Conservation (phyloP, 2,888 invertebrate genomes). For the Linnaemya tessellans region DNA sequence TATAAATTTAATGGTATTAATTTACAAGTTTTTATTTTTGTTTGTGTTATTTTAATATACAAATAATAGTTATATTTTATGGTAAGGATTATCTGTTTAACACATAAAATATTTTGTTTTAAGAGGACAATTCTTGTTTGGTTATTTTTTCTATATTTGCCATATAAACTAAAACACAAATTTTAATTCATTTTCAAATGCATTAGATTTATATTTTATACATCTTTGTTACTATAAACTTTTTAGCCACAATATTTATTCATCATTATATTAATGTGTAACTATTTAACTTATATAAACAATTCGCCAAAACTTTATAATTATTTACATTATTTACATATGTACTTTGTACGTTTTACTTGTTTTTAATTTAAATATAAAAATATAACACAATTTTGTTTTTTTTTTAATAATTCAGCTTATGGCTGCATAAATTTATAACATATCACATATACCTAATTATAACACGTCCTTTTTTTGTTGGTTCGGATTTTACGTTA, state of each 20-base stretch:
- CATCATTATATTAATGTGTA: conserved; percentile 1
- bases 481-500: conserved; percentile 17
- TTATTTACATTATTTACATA: conserved; percentile 8
- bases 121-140: conserved; percentile 46
- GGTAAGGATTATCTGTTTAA: conserved; percentile 40
- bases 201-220: conserved; percentile 19
- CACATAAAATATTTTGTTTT: conserved; percentile 67
- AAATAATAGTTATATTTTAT: conserved; percentile 36
- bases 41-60: conserved; percentile 16
- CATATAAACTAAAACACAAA: conserved; percentile 47
- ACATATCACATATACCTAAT: conserved; percentile 54
- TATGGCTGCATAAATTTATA: conserved; percentile 38
- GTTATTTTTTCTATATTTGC: conserved; percentile 9
- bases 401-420: conserved; percentile 12
- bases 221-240: background rate
- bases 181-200: conserved; percentile 4
- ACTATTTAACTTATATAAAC: conserved; percentile 26
- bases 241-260: conserved; percentile 28
- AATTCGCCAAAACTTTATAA: background rate
- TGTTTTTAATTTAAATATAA: conserved; percentile 71
- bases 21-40: conserved; percentile 42
- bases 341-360: background rate
- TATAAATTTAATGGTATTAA: conserved; percentile 37
- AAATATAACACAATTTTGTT: conserved; percentile 71
- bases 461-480: conserved; percentile 57